phyloP scores from a whole-genome alignment of 2,113 vertebrate genomes.

The Emydocephalus ijimae region DNA sequence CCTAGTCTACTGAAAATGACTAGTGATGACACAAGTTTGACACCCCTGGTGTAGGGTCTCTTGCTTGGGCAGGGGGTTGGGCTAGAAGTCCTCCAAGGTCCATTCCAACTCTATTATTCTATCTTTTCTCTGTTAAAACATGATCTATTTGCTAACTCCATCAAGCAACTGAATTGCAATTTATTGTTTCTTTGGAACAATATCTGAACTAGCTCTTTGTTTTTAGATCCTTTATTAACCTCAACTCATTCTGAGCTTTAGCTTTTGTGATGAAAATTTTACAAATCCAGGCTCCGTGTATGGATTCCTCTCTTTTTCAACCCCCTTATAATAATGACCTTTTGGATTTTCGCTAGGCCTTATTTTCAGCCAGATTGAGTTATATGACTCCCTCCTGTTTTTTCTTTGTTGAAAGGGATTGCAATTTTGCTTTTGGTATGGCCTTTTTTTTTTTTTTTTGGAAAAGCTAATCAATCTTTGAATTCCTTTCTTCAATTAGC shows the following conservation, averaged over 20 bases:
- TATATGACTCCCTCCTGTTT: background rate
- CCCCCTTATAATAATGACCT: background rate
- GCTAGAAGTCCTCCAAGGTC: background rate
- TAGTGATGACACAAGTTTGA: too few species aligned
- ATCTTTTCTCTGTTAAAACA: background rate
- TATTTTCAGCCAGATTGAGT: background rate
- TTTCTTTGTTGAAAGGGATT: background rate
- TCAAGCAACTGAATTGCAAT: background rate
- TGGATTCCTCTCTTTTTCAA: background rate
- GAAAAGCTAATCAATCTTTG: background rate
- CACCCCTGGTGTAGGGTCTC: background rate
- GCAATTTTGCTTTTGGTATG: background rate
- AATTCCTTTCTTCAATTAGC: background rate
- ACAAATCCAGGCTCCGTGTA: background rate
- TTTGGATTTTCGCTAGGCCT: background rate
- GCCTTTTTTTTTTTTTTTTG: background rate
- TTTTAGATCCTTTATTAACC: background rate
- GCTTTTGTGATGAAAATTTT: background rate
- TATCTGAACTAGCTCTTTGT: background rate
- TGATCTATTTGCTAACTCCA: background rate
- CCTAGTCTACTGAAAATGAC: background rate
- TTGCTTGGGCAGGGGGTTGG: background rate
- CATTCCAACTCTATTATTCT: background rate
- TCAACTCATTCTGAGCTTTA: background rate
- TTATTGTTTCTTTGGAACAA: background rate